phyloP scores from a whole-genome alignment of 1,140 invertebrate genomes.

The Drosophila parabipectinata region DNA sequence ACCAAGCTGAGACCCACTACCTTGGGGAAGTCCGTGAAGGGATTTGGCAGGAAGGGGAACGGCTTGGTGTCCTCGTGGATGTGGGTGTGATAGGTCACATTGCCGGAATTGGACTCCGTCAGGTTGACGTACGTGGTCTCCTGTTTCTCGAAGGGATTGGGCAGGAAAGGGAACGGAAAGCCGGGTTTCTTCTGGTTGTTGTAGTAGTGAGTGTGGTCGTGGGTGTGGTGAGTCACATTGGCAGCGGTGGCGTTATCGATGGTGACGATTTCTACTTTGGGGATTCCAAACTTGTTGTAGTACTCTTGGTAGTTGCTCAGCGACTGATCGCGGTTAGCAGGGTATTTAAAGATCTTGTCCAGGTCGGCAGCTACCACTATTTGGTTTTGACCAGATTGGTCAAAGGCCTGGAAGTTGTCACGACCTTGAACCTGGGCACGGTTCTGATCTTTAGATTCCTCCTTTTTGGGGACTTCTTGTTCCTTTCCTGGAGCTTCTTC shows the following conservation, averaged over 20 bases:
- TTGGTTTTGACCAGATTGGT: slow-evolving; percentile 1
- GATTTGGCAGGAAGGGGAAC: slow-evolving; percentile 59
- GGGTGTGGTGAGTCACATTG: slow-evolving; percentile 23
- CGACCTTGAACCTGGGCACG: slow-evolving; percentile 19
- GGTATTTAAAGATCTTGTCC: slow-evolving; percentile 47
- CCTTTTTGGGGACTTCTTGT: background rate
- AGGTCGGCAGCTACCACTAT: slow-evolving; percentile 16
- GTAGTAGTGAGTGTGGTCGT: slow-evolving; percentile 23
- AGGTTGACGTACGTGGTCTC: slow-evolving; percentile 6
- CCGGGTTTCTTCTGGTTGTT: slow-evolving; percentile 33
- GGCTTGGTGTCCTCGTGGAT: slow-evolving; percentile 25
- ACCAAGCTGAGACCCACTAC: slow-evolving; percentile 45
- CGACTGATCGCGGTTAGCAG: slow-evolving; percentile 1
- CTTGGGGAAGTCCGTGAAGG: slow-evolving; percentile 47
- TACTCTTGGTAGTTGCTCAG: background rate
- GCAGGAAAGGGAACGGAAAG: slow-evolving; percentile 46
- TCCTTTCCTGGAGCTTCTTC: background rate
- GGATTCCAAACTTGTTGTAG: slow-evolving; percentile 22
- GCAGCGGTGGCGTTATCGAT: slow-evolving; percentile 11
- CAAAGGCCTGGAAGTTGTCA: slow-evolving; percentile 12
- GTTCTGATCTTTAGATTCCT: background rate
- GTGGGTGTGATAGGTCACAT: slow-evolving; percentile 20
- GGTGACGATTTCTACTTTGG: slow-evolving; percentile 3
- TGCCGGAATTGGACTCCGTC: slow-evolving; percentile 7
- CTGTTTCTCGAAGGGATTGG: slow-evolving; percentile 62